These are phyloP conservation scores for Hozukius guyotensis DNA, from an alignment of 2,797 vertebrate species.

Conservation along the genomic window DNA sequence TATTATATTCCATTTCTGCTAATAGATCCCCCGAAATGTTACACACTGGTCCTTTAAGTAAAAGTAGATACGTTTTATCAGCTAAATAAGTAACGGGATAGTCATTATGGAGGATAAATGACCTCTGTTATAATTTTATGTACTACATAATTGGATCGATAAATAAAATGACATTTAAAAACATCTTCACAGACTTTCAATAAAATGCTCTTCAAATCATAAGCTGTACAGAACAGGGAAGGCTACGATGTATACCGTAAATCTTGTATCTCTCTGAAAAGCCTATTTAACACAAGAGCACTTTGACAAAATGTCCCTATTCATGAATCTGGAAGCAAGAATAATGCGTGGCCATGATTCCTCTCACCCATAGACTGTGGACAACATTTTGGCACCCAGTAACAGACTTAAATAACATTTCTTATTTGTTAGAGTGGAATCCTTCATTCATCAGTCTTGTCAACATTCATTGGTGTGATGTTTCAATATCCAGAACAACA, in stretches of 20 bases:
- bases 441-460: constrained; percentile 1
- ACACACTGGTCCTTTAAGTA: not conserved
- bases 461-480: not conserved
- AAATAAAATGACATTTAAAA: not conserved
- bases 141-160: not conserved
- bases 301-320: not conserved
- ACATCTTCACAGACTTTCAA: not conserved
- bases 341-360: not conserved
- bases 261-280: not conserved
- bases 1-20: not conserved
- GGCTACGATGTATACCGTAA: not conserved
- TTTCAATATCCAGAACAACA: constrained; percentile 4
- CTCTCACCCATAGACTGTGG: not conserved
- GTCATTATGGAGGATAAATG: not conserved
- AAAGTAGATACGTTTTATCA: not conserved
- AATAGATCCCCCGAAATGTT: not conserved
- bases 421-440: constrained; percentile 4
- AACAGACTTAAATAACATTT: not conserved
- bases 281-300: not conserved
- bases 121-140: not conserved
- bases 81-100: not conserved
- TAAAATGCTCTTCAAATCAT: not conserved
- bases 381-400: not conserved
- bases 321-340: not conserved
- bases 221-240: not conserved